Evolutionary conservation across 2,888 invertebrate species (phyloP), one percentile per base, ranked within the genome.

Genomic region (Netelia melanura): DNA sequence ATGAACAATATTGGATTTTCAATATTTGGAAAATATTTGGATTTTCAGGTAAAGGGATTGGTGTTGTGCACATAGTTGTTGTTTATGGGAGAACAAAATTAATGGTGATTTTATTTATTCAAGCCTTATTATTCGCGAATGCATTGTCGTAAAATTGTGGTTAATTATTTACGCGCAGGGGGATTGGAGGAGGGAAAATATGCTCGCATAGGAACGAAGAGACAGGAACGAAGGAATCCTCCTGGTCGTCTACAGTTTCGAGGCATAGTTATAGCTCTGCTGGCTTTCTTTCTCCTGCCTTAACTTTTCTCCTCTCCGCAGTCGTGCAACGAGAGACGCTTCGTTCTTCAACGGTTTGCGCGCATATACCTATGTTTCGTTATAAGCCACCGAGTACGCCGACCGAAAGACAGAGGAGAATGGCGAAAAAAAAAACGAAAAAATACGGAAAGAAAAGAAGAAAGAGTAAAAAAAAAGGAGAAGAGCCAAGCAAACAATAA

Each of bases 381-480:
- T 76, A 80, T 76, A 80, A 80, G 84, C 76, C 67, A 72, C 76
- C 65, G 80, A 62, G 58, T 80, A 64, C 80, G 79, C 75, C 54
- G 48, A 38, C 56, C 83, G 80, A 74, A 75, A 70, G 77, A 62
- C 54, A 62, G 68, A 67, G 62, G 64, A 48, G 44, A 30, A 80
- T 77, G 65, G 38, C 65, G 72, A 80, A 61, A 81, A 56, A 56
- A 48, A 52, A 43, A 68, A 38, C 43, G 25, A 61, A 68, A 71
- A 52, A 52, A 64, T 48, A 25, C 21, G 11, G 52, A 14, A 58
- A 52, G 25, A 64, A 75, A 62, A 65, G 54, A 64, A 71, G 43
- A 56, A 65, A 30, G 71, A 82, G 78, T 48, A 38, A 58, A 75
- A 76, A 17, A 2, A 76, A 54, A 70, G 54, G 52, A 68, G 14